Percentiles rank a stretch among this genome's conserved stretches.
Evolutionary conservation across 1,140 invertebrate genomes (phyloP).

Genomic region (Chrysoperla carnea): DNA sequence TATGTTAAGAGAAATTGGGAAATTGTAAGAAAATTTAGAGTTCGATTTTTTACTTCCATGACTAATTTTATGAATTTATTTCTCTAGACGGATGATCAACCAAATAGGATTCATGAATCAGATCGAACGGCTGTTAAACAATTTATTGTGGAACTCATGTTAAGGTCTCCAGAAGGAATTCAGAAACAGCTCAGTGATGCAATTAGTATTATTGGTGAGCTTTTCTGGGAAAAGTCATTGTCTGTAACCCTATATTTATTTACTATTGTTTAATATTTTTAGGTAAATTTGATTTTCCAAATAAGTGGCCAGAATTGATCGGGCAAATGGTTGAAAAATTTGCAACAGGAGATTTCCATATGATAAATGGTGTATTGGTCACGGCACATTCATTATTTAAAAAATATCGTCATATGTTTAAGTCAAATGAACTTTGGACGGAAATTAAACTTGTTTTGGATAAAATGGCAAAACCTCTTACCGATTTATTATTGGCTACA

Average conservation of each 20-base stretch:
- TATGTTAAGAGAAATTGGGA: conserved; percentile 92
- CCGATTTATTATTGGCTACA: conserved; percentile 74
- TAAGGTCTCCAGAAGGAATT: conserved; percentile 72
- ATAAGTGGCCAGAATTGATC: conserved; percentile 83
- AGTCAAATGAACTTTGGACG: conserved; percentile 83
- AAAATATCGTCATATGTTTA: conserved; percentile 89
- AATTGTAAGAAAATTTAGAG: conserved; percentile 37
- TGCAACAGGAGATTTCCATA: conserved; percentile 74
- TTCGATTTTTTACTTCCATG: background rate
- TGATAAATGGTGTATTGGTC: conserved; percentile 87
- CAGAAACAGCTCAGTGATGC: conserved; percentile 93
- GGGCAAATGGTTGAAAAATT: conserved; percentile 87
- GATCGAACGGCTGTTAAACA: conserved; percentile 70
- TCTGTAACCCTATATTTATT: too few relatives aligned
- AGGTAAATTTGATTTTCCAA: conserved; percentile 73
- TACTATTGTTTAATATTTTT: too few relatives aligned
- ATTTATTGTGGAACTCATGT: conserved; percentile 81
- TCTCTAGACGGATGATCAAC: conserved; percentile 55
- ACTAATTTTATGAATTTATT: conserved; percentile 1
- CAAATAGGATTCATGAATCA: conserved; percentile 60
- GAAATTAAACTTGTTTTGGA: conserved; percentile 96
- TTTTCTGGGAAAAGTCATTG: too few relatives aligned
- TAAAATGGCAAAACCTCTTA: conserved; percentile 82
- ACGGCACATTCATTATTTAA: conserved; percentile 95
- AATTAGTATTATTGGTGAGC: conserved; percentile 74